These are phyloP conservation scores for Alitta virens DNA, from an alignment of 2,888 invertebrate genomes.

Conservation along the genomic window DNA sequence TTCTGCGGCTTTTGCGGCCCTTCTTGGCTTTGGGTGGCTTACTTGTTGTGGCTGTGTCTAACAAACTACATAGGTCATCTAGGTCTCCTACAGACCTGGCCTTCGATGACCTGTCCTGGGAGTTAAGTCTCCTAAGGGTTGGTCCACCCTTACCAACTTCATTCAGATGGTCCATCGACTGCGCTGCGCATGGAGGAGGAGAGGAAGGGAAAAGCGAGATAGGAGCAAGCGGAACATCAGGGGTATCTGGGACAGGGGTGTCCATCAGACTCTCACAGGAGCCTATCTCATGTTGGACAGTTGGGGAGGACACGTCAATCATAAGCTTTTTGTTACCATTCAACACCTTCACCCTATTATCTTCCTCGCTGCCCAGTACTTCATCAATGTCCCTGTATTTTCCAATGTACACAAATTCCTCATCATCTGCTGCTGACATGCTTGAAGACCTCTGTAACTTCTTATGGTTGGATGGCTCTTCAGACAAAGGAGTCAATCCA, in stretches of 20 bases:
- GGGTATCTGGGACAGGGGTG: conserved; percentile 32
- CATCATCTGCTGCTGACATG: not conserved
- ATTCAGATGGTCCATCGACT: conserved; percentile 24
- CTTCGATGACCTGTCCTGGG: not conserved
- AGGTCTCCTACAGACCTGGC: conserved; percentile 18
- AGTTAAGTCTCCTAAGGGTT: not conserved
- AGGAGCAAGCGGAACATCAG: conserved; percentile 31
- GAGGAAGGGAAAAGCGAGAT: conserved; percentile 18
- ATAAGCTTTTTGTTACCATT: conserved; percentile 11
- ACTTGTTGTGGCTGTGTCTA: conserved; percentile 9
- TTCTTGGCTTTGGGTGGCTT: not conserved
- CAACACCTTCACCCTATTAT: conserved; percentile 8
- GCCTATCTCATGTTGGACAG: conserved; percentile 4
- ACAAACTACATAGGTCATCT: conserved; percentile 15
- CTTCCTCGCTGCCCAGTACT: conserved; percentile 20
- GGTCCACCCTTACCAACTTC: not conserved
- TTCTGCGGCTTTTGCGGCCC: not conserved
- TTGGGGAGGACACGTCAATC: not conserved
- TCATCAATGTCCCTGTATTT: conserved; percentile 26
- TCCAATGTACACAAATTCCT: conserved; percentile 21
- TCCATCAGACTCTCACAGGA: conserved; percentile 32
- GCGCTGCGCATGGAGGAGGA: conserved; percentile 16
- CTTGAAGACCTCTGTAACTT: not conserved
- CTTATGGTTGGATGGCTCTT: not conserved
- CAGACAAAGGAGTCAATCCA: not conserved